A percentile compares a stretch with the other conserved stretches of the same genome.
phyloP scores from a whole-genome alignment of 35 echinoderm and acorn worm species.

The Heliocidaris tuberculata region DNA sequence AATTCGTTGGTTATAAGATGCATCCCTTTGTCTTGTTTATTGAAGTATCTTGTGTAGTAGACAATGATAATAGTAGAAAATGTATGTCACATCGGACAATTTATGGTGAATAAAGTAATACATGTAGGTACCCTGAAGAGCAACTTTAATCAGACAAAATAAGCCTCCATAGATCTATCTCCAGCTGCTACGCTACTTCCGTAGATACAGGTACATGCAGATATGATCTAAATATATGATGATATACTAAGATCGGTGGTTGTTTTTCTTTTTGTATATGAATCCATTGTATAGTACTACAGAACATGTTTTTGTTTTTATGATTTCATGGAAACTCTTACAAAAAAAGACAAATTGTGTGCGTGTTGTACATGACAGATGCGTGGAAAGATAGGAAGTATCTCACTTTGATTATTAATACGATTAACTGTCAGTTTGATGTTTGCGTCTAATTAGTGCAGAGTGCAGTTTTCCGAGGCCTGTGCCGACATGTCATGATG shows the following conservation, averaged over 20 bases:
- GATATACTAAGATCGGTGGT: neutral
- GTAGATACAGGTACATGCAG: neutral
- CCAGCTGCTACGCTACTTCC: no score
- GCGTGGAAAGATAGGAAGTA: neutral
- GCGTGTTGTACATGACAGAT: neutral
- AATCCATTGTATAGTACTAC: neutral
- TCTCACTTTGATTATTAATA: neutral
- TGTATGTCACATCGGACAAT: neutral
- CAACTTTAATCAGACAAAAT: no score
- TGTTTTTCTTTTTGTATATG: neutral
- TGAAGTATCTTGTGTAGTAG: neutral
- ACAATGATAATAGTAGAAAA: neutral
- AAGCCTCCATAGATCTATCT: no score
- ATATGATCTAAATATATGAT: neutral
- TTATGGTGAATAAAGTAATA: neutral
- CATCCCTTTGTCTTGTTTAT: neutral
- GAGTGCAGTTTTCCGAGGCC: neutral
- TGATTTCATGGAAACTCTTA: neutral
- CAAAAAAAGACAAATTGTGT: neutral
- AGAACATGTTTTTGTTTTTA: no score
- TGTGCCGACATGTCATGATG: neutral
- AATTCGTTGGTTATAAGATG: neutral
- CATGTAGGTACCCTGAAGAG: neutral
- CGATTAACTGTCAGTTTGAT: neutral
- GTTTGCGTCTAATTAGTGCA: neutral